phyloP scores from a whole-genome alignment of 1,140 invertebrate species.

The Drosophila sturtevanti region DNA sequence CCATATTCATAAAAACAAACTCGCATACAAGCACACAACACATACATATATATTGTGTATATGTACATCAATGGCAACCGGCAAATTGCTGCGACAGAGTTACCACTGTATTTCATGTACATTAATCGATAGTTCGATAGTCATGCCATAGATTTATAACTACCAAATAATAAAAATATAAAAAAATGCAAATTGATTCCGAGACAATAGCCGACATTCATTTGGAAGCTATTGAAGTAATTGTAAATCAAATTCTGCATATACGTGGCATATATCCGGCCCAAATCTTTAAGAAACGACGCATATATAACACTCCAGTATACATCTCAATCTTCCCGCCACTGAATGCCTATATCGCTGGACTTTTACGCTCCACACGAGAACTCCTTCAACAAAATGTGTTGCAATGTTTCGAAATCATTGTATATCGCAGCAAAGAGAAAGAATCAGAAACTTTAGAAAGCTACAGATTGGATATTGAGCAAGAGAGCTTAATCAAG shows the following conservation, averaged over 20 bases:
- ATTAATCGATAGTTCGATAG: neutral
- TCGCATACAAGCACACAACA: no score
- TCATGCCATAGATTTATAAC: no score
- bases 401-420: constrained; percentile 52
- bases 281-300: constrained; percentile 71
- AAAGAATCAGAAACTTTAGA: constrained; percentile 42
- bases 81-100: neutral
- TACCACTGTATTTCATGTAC: neutral
- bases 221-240: constrained; percentile 72
- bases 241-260: constrained; percentile 74
- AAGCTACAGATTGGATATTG: constrained; percentile 41
- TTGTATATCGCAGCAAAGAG: constrained; percentile 45
- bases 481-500: neutral
- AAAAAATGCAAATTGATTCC: constrained; percentile 37
- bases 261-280: constrained; percentile 67
- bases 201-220: constrained; percentile 53
- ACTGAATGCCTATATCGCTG: constrained; percentile 66
- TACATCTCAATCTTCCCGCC: constrained; percentile 67
- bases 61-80: no score
- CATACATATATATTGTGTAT: no score
- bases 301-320: constrained; percentile 70
- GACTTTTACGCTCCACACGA: constrained; percentile 47
- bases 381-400: constrained; percentile 42
- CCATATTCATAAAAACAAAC: no score
- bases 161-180: no score